Evolutionary conservation across 2,888 invertebrate genomes (phyloP), one percentile per base, ranked within the genome.

Genomic region (Sarcophaga carnaria): DNA sequence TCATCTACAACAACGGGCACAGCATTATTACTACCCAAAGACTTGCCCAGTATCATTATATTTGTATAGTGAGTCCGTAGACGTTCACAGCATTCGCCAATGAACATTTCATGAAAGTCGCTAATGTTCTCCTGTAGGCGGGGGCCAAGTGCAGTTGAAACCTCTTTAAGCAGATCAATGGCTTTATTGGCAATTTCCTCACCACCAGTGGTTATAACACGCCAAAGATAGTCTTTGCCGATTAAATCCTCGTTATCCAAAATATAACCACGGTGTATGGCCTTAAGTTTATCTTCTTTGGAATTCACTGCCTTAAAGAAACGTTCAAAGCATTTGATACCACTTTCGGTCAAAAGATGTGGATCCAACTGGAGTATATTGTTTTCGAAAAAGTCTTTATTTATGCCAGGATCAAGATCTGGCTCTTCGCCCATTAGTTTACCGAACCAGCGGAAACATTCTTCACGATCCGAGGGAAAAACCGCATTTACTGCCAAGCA

Each of bases 401-500:
- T 98, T 81, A 99, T 98, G 89, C 98, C 98, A 1, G 99, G 99
- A 94, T 99, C 99, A 79, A 99, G 94, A 93, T 99, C 99, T 0
- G 99, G 98, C 92, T 99, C 99, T 90, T 99, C 99, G 22, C 97
- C 97, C 98, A 98, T 98, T 60, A 98, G 94, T 94, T 99, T 99
- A 62, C 98, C 98, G 94, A 99, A 99, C 99, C 99, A 99, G 90
- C 98, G 97, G 94, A 99, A 99, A 94, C 99, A 99, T 54, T 98
- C 98, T 93, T 99, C 99, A 62, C 99, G 95, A 93, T 99, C 99
- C 2, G 97, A 96, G 17, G 96, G 95, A 93, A 98, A 98, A 14
- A 98, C 97, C 14, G 98, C 98, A 91, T 96, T 96, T 93, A 98
- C 98, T 3, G 99, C 98, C 85, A 99, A 94, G 93, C 98, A 98